Base-by-base conservation (phyloP, 2,113 vertebrate genomes). In the Pseudolaguvia tuberculata region DNA sequence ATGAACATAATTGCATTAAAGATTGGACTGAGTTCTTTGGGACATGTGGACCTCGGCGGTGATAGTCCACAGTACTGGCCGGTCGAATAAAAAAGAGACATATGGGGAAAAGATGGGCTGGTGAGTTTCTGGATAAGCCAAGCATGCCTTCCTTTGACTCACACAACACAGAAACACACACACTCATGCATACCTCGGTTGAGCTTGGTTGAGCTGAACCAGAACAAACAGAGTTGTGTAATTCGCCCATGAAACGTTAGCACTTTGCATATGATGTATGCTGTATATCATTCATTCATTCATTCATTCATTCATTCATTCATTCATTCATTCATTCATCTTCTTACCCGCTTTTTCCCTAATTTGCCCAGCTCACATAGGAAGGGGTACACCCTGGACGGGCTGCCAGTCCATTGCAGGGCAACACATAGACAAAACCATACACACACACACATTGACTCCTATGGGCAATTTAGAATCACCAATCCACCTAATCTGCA, bases 151-250 rank as follows among this genome's bases (percentile, higher is more conserved):
- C 6, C 20, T 57, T 12, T 67, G 69, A 76, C 31, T 73, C 45
- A 65, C 53, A 48, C 50, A 31, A n/a, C 62, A 35, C 21, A 31
- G 17, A 53, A 9, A 53, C 51, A 53, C 3, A 53, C 17, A 66
- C 52, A 66, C 27, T 20, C 21, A 57, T 39, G 25, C 56, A 74
- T 42, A 15, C 45, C 21, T 58, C 29, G 35, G 57, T 9, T 65
- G 12, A 42, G 39, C 39, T n/a, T 23, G 51, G n/a, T 21, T 52
- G 21, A 70, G 55, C 42, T 18, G n/a, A 58, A 57, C 45, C 70
- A 55, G 35, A 29, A 11, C 75, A 79, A 77, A 81, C 78, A 77
- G 73, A 63, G 35, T 52, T 42, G 4, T 42, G 39, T 42, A 42
- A 42, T 42, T 9, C 1, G 9, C n/a, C 39, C 39, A 42, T 42